Percentiles rank a stretch among this genome's conserved stretches.
phyloP scores from a whole-genome alignment of 2,113 vertebrate species.

The Oreochromis aureus region DNA sequence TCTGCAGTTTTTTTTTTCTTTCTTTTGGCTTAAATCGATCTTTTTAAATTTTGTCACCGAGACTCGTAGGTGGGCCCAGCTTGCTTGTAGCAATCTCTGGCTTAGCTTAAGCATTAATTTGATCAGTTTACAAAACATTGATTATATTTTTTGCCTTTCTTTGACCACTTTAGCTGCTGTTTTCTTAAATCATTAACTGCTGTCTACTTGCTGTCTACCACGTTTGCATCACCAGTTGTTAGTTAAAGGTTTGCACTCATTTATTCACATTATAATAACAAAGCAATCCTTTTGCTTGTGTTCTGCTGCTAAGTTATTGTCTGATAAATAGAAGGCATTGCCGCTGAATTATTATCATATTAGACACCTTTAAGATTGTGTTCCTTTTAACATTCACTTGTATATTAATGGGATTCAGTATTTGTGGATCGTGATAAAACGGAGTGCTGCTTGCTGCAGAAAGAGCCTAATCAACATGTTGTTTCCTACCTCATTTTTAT shows the following conservation, averaged over 20 bases:
- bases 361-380: not conserved
- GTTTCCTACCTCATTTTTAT: conserved; percentile 8
- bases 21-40: not conserved
- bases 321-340: not conserved
- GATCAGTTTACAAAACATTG: not conserved
- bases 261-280: not conserved
- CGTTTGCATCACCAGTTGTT: not conserved
- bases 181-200: not conserved
- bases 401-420: not conserved
- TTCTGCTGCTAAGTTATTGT: not conserved
- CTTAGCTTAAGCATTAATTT: not conserved
- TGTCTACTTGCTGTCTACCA: not conserved
- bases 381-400: not conserved
- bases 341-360: not conserved
- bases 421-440: not conserved
- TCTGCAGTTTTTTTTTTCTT: not conserved
- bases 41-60: not conserved
- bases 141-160: not conserved
- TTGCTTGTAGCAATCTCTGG: not conserved
- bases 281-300: not conserved
- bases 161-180: not conserved
- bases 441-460: not conserved
- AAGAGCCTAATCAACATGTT: not conserved
- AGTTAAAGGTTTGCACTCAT: not conserved
- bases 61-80: not conserved